A percentile compares a stretch with the other conserved stretches of the same genome.
These are phyloP conservation scores for Geopemphigus sp. DNA, from an alignment of 1,140 invertebrate species.

Conservation along the genomic window DNA sequence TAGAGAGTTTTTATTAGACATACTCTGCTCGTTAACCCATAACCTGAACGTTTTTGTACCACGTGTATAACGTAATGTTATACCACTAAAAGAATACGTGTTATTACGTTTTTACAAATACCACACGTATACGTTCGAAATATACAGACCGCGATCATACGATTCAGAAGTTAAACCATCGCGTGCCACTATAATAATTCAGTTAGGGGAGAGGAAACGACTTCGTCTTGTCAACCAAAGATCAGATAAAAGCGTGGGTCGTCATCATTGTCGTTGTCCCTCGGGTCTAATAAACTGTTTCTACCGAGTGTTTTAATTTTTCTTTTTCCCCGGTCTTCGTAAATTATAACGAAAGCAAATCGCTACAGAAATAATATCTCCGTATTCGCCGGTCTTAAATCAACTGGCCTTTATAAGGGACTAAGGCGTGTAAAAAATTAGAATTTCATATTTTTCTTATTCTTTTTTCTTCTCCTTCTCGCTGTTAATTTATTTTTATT, in stretches of 20 bases:
- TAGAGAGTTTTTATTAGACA: too few species aligned
- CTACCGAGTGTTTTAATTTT: conserved; percentile 21
- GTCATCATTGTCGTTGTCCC: conserved; percentile 20
- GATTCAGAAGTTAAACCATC: conserved; percentile 14
- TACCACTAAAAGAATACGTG: too few species aligned
- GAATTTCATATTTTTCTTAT: conserved; percentile 47
- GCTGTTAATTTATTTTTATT: conserved; percentile 49
- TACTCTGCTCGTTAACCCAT: too few species aligned
- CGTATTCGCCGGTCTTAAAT: conserved; percentile 40
- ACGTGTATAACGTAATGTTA: too few species aligned
- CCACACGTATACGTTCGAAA: neutral
- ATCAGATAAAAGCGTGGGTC: conserved; percentile 43
- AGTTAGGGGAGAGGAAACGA: neutral
- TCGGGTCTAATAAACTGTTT: conserved; percentile 41
- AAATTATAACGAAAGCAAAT: conserved; percentile 30
- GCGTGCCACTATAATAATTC: conserved; percentile 11
- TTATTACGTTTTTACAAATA: neutral
- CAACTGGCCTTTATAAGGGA: conserved; percentile 7
- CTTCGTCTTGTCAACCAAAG: conserved; percentile 29
- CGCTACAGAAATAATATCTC: conserved; percentile 32
- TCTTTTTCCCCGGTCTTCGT: conserved; percentile 5
- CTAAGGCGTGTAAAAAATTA: conserved; percentile 10
- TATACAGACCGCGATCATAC: neutral
- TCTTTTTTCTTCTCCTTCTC: neutral
- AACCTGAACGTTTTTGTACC: too few species aligned